phyloP scores from a whole-genome alignment of 2,888 invertebrate species.

The Acrobasis repandana region DNA sequence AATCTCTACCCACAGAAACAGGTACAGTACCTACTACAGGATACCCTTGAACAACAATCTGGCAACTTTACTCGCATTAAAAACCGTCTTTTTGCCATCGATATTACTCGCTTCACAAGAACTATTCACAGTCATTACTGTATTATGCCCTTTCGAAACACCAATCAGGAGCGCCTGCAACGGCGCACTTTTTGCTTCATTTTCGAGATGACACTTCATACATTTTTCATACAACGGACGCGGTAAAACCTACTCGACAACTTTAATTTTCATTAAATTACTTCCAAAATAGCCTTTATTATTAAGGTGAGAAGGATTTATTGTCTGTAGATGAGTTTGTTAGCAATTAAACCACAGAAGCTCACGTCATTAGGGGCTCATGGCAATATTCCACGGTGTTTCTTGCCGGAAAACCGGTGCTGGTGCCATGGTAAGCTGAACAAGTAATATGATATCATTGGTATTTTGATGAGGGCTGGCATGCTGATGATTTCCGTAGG shows the following conservation, averaged over 20 bases:
- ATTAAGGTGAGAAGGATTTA: constrained; percentile 25
- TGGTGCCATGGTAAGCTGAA: constrained; percentile 43
- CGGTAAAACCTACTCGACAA: constrained; percentile 51
- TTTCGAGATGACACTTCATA: constrained; percentile 71
- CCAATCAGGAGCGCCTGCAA: constrained; percentile 72
- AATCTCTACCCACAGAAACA: neutral
- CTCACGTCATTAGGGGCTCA: constrained; percentile 77
- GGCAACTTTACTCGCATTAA: constrained; percentile 1
- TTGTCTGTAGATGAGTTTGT: constrained; percentile 47
- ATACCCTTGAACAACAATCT: neutral
- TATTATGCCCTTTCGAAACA: constrained; percentile 67
- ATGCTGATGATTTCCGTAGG: constrained; percentile 1
- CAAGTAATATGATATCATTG: constrained; percentile 66
- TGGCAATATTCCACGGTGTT: constrained; percentile 81
- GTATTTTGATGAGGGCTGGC: constrained; percentile 65
- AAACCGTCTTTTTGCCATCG: constrained; percentile 25
- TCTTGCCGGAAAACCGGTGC: constrained; percentile 52
- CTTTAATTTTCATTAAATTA: constrained; percentile 24
- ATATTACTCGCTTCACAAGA: constrained; percentile 32
- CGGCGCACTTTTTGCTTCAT: constrained; percentile 62
- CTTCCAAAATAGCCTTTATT: constrained; percentile 37
- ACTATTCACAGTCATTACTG: constrained; percentile 37
- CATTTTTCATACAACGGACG: constrained; percentile 74
- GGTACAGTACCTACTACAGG: neutral
- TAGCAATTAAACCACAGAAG: constrained; percentile 79